Evolutionary conservation across 2,797 vertebrate genomes (phyloP).

Genomic region (Okamejei kenojei): DNA sequence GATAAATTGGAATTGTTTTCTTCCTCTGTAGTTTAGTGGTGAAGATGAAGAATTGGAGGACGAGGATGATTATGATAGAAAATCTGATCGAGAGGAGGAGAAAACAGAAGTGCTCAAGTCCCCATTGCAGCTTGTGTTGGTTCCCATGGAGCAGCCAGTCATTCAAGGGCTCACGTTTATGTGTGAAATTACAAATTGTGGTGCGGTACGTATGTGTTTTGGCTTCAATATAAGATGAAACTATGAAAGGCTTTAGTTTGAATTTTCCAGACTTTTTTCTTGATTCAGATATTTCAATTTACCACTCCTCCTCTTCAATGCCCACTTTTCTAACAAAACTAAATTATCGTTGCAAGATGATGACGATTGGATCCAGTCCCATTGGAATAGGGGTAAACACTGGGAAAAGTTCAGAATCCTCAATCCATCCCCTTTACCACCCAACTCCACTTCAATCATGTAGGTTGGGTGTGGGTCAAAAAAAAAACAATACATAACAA

Average conservation of each 20-base stretch:
- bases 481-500: not conserved
- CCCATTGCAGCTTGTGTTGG: conserved; percentile 54
- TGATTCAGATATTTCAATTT: not conserved
- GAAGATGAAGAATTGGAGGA: conserved; percentile 61
- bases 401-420: not conserved
- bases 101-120: conserved; percentile 53
- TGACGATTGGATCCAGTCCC: not conserved
- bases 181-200: conserved; percentile 69
- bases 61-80: conserved; percentile 60
- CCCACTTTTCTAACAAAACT: not conserved
- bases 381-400: not conserved
- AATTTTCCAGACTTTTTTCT: not conserved
- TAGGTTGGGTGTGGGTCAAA: not conserved
- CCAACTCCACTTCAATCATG: not conserved
- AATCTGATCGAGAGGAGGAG: conserved; percentile 55
- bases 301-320: not conserved
- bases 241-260: no score
- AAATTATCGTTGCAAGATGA: not conserved
- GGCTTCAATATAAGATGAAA: not conserved
- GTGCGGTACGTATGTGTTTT: conserved; percentile 58
- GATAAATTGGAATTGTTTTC: conserved; percentile 12
- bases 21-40: conserved; percentile 57
- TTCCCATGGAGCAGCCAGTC: conserved; percentile 51
- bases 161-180: conserved; percentile 57
- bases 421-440: no score